These are phyloP conservation scores for Paraescarpia echinospica DNA, from an alignment of 1,140 invertebrate genomes.

Conservation along the genomic window DNA sequence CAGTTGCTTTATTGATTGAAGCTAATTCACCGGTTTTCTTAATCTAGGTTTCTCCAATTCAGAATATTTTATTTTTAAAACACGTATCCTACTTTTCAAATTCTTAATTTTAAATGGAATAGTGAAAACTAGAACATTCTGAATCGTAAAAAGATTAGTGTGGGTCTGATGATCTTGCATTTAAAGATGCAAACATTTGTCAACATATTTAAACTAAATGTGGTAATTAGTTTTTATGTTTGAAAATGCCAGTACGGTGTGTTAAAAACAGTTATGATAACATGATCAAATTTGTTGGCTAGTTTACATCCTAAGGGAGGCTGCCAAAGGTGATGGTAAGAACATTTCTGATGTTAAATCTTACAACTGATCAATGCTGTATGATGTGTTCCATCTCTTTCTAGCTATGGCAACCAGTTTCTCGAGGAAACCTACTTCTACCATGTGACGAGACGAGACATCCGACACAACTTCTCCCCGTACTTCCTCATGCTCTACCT, in stretches of 20 bases:
- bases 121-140: not conserved
- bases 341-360: not conserved
- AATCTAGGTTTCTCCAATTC: not conserved
- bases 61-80: not conserved
- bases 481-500: slow-evolving; percentile 94
- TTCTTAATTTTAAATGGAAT: not conserved
- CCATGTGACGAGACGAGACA: slow-evolving; percentile 86
- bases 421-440: slow-evolving; percentile 91
- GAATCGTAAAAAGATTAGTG: not conserved
- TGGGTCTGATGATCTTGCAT: not conserved
- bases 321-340: not conserved
- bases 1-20: not conserved
- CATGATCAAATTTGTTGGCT: not conserved
- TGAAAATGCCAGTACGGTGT: not conserved
- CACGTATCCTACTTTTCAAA: not conserved
- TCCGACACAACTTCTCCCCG: slow-evolving; percentile 95
- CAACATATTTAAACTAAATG: not conserved
- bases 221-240: not conserved
- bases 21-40: not conserved
- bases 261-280: not conserved
- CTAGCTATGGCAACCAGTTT: slow-evolving; percentile 82
- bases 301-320: not conserved
- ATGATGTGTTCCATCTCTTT: slow-evolving; percentile 26
- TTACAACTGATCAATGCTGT: slow-evolving; percentile 1
- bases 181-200: not conserved